phyloP scores from a whole-genome alignment of 2,113 vertebrate genomes.

The Channa maculata region DNA sequence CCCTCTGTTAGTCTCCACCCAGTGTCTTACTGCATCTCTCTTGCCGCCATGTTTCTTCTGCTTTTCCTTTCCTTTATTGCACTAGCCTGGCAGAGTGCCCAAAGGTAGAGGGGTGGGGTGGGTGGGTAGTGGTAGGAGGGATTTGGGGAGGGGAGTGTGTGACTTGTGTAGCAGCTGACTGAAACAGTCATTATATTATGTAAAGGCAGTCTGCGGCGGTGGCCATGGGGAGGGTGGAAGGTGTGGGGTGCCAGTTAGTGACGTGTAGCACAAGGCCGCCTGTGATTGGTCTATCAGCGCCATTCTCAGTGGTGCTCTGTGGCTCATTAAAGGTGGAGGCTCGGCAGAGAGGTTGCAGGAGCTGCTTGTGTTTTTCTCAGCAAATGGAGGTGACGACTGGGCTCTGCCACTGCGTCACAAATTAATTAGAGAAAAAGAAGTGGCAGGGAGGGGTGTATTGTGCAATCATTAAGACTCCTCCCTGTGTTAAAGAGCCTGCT shows the following conservation, averaged over 20 bases:
- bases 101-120: slow-evolving; percentile 61
- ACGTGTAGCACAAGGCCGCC: slow-evolving; percentile 48
- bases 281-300: slow-evolving; percentile 75
- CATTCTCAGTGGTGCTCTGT: slow-evolving; percentile 63
- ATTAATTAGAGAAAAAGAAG: slow-evolving; percentile 57
- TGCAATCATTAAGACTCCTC: slow-evolving; percentile 45
- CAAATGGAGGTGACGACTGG: slow-evolving; percentile 66
- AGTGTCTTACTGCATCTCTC: slow-evolving; percentile 23
- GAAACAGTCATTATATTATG: slow-evolving; percentile 79
- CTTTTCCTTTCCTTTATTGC: slow-evolving; percentile 70
- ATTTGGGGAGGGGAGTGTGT: slow-evolving; percentile 46
- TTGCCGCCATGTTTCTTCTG: slow-evolving; percentile 26
- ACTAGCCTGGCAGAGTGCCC: slow-evolving; percentile 71
- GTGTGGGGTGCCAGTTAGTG: slow-evolving; percentile 57
- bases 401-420: slow-evolving; percentile 60
- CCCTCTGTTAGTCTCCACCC: slow-evolving; percentile 12
- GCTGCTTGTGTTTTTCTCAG: slow-evolving; percentile 53
- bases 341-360: slow-evolving; percentile 51
- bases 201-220: slow-evolving; percentile 66
- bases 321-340: slow-evolving; percentile 72
- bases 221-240: slow-evolving; percentile 12
- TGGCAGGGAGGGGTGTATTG: slow-evolving; percentile 17
- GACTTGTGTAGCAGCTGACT: slow-evolving; percentile 71
- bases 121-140: slow-evolving; percentile 46
- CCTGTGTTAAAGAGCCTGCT: slow-evolving; percentile 45